These are phyloP conservation scores for Anolis apletophallus DNA, from an alignment of 2,797 vertebrate genomes.

Conservation along the genomic window DNA sequence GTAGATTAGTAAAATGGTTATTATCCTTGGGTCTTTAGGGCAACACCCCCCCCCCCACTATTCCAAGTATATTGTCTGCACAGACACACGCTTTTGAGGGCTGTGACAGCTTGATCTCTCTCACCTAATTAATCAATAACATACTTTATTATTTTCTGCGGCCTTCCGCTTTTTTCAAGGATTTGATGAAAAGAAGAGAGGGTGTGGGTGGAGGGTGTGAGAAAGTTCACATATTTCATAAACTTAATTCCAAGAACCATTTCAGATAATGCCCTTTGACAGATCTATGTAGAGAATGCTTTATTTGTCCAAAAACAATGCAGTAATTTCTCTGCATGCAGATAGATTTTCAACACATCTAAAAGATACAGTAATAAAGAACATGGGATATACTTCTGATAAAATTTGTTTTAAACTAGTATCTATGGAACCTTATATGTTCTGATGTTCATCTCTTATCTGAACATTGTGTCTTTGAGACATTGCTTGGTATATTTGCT, in stretches of 20 bases:
- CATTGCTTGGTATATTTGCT: background rate
- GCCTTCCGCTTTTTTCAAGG: background rate
- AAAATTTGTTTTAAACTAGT: background rate
- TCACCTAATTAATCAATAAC: background rate
- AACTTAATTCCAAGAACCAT: background rate
- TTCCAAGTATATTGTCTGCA: too few species aligned
- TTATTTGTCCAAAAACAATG: background rate
- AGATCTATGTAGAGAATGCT: background rate
- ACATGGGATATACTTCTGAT: background rate
- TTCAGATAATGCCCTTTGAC: background rate
- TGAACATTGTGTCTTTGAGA: background rate
- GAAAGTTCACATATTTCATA: too few species aligned
- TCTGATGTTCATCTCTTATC: background rate
- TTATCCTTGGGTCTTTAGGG: background rate
- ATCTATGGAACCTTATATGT: background rate
- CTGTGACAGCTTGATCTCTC: background rate
- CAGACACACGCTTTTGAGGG: too few species aligned
- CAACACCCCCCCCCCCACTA: too few species aligned
- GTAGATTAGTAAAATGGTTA: background rate
- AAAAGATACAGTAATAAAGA: background rate
- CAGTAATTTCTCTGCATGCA: background rate
- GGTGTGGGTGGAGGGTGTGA: too few species aligned
- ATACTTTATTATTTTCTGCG: background rate
- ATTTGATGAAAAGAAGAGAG: background rate
- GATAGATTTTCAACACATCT: background rate